Base-by-base conservation (phyloP, 2,797 vertebrate species). In the Neosilurus mollespiculum region DNA sequence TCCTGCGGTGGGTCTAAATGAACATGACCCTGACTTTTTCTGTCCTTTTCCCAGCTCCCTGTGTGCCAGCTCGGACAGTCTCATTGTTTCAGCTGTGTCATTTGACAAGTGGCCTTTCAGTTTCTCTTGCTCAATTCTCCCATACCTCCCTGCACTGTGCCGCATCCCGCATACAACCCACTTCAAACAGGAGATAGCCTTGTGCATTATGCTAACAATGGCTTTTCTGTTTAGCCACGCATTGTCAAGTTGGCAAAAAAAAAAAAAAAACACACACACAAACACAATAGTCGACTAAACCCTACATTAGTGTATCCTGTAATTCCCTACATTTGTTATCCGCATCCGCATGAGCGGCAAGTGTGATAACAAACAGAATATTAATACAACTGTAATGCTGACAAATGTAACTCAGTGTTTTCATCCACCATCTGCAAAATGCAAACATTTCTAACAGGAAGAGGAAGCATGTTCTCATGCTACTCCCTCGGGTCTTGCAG, bases 71-170 rank as follows among this genome's bases (percentile, higher is more conserved):
- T 67, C 84, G 86, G 81, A 88, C 82, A 76, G 81, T 85, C 92
- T 90, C 59, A 81, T 87, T 86, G 91, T 88, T 80, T 84, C 72
- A 88, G 88, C 86, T 87, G n/a, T 72, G 87, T 88, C 62, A 88
- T 90, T 88, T 93, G 92, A 93, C 93, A 93, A 92, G 91, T 92
- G 91, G 92, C 91, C 89, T 94, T 93, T 93, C 81, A 85, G 87
- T 71, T 70, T 71, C 54, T 64, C 86, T 1, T 77, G 64, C 84
- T 69, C 10, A 12, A 62, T 81, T 70, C 34, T 71, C 54, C 70
- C 49, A 58, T 81, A 72, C 80, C 78, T 73, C 71, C 67, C 64
- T 12, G 18, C 11, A 26, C 81, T 81, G 49, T 56, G 49, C 79
- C 51, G 56, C 64, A 80, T 73, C 75, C 67, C 20, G 3, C 15